These are phyloP conservation scores for Musca domestica DNA, from an alignment of 1,140 invertebrate genomes.

Conservation along the genomic window DNA sequence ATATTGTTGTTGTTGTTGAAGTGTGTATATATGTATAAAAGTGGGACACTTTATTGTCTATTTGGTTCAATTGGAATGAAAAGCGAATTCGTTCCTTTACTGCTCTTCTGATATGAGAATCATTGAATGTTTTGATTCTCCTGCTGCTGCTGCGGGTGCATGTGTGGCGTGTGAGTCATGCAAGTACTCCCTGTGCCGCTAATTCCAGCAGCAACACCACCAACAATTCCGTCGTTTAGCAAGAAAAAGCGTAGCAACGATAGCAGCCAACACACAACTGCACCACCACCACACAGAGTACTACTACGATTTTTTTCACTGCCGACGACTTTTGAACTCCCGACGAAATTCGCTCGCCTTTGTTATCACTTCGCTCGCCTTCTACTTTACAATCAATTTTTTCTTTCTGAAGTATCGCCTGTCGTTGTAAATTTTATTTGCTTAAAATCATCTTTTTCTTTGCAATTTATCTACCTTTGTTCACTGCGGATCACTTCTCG, in stretches of 20 bases:
- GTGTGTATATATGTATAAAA: too few species aligned
- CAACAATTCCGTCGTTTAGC: conserved; percentile 2
- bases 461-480: background rate
- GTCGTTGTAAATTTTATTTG: too few species aligned
- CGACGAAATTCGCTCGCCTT: background rate
- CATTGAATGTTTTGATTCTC: conserved; percentile 12
- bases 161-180: conserved; percentile 16
- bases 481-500: too few species aligned
- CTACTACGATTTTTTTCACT: background rate
- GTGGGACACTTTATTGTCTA: too few species aligned
- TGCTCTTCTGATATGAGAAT: too few species aligned
- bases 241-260: conserved; percentile 18
- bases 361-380: background rate
- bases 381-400: too few species aligned
- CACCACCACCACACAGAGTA: conserved; percentile 1
- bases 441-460: background rate
- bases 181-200: conserved; percentile 6
- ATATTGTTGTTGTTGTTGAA: too few species aligned
- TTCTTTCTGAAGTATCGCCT: too few species aligned
- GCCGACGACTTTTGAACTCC: conserved; percentile 16
- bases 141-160: conserved; percentile 7
- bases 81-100: too few species aligned
- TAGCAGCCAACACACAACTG: conserved; percentile 15
- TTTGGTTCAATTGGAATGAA: too few species aligned
- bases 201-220: conserved; percentile 15